Percentiles rank a stretch among this genome's conserved stretches.
Evolutionary conservation across 2,888 invertebrate genomes (phyloP).

Genomic region (Amphipoea oculea): DNA sequence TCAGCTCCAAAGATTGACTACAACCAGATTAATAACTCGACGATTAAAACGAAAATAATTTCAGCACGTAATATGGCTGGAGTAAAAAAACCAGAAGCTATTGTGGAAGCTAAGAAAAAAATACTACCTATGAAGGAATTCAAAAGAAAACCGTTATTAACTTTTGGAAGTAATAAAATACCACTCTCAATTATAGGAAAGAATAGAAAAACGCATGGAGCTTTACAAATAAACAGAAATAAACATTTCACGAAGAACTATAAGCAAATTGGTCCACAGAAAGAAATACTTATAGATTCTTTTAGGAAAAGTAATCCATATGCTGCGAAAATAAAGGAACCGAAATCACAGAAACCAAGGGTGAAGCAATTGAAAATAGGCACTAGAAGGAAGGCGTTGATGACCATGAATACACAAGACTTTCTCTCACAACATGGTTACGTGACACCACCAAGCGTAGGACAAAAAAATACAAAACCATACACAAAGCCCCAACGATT

Average conservation of each 20-base stretch:
- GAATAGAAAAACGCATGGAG: slow-evolving; percentile 9
- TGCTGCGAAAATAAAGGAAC: slow-evolving; percentile 64
- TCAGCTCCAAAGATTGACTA: neutral
- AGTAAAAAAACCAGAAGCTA: neutral
- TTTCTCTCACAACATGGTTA: slow-evolving; percentile 71
- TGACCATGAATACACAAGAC: slow-evolving; percentile 72
- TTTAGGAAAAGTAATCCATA: slow-evolving; percentile 73
- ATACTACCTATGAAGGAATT: slow-evolving; percentile 18
- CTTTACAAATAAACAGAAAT: slow-evolving; percentile 37
- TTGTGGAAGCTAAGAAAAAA: slow-evolving; percentile 12
- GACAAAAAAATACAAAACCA: slow-evolving; percentile 38
- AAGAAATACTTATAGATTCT: slow-evolving; percentile 63
- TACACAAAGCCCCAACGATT: slow-evolving; percentile 38
- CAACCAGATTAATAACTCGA: neutral
- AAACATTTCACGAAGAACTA: slow-evolving; percentile 50
- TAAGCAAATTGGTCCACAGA: slow-evolving; percentile 39
- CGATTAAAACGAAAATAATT: neutral
- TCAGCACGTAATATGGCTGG: neutral
- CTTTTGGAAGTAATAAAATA: slow-evolving; percentile 8
- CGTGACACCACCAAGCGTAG: slow-evolving; percentile 53
- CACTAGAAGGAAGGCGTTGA: slow-evolving; percentile 67
- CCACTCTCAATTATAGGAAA: slow-evolving; percentile 2
- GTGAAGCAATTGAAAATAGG: slow-evolving; percentile 69
- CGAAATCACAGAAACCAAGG: slow-evolving; percentile 64
- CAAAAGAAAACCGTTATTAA: slow-evolving; percentile 37